phyloP scores from a whole-genome alignment of 92 coral and sea anemone species.

The Palythoa grandiflora region DNA sequence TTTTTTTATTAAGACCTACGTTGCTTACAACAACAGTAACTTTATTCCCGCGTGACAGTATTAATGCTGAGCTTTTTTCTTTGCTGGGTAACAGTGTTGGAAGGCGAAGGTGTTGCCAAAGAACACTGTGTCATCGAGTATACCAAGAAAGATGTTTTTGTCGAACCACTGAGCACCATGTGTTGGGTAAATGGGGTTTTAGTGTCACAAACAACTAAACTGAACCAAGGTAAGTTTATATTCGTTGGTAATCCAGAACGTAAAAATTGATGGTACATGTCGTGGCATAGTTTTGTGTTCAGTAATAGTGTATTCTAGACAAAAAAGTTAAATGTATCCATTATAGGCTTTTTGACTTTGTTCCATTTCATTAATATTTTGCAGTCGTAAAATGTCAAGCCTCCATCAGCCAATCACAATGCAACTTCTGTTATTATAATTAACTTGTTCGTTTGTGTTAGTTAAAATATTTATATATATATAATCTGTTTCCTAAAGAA shows the following conservation, averaged over 20 bases:
- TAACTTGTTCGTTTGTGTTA: too few relatives aligned
- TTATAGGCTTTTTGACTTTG: too few relatives aligned
- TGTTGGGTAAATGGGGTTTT: slow-evolving; percentile 90
- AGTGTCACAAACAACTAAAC: slow-evolving; percentile 78
- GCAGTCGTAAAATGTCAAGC: too few relatives aligned
- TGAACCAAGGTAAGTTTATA: slow-evolving; percentile 79
- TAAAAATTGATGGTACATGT: neutral
- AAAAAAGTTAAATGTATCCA: too few relatives aligned
- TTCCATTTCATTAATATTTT: too few relatives aligned
- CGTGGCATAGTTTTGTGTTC: neutral
- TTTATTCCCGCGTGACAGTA: neutral
- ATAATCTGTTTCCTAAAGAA: too few relatives aligned
- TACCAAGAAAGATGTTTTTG: slow-evolving; percentile 76
- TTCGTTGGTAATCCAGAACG: neutral
- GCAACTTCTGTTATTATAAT: too few relatives aligned
- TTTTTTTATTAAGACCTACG: neutral
- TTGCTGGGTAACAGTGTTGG: slow-evolving; percentile 68
- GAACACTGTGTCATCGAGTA: slow-evolving; percentile 90
- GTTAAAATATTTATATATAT: too few relatives aligned
- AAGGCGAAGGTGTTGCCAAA: slow-evolving; percentile 85
- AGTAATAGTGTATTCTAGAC: too few relatives aligned
- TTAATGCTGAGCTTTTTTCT: neutral
- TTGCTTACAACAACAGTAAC: neutral
- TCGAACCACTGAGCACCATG: slow-evolving; percentile 76
- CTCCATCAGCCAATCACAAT: too few relatives aligned